Base-by-base conservation (phyloP, 2,113 vertebrate genomes). In the Malurus melanocephalus region DNA sequence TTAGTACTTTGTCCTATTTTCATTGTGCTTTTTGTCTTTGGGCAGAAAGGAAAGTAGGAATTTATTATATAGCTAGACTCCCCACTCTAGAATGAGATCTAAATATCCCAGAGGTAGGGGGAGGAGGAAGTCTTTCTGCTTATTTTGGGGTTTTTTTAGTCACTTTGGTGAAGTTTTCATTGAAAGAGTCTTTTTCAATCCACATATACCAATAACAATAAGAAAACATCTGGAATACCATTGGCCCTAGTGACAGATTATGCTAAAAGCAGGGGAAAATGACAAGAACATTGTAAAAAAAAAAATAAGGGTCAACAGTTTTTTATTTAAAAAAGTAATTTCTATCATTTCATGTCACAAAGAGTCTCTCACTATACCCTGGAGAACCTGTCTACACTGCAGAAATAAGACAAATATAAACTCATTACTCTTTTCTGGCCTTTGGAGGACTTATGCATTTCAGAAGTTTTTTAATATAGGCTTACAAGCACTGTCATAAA, bases 401-500 rank as follows among this genome's bases (percentile, higher is more conserved):
- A 93, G 62, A 89, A 92, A 57, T 59, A 93, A 86, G 73, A 89
- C 28, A 92, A 87, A 88, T 82, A 90, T 27, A 86, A 94, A 93
- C 32, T 86, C 77, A 81, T 88, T 91, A 79, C 27, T 86, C 88
- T 56, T 35, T 62, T 53, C 62, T 88, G 86, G 66, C 77, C 90
- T 90, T 93, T 51, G 23, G 46, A 92, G 52, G n/a, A 83, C 80
- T 85, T 67, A 49, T 0, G 17, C 61, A 72, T 89, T 80, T 88
- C 57, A 76, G 46, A 59, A 88, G 40, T 48, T 93, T 93, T 92
- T 94, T 90, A 93, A 88, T 96, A 93, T 45, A 93, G 43, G 66
- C 88, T 88, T 91, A 86, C 73, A 86, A 91, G 78, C 77, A 90
- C 55, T 45, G 52, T 59, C 80, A 94, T 95, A 93, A 95, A 93